Conservation (phyloP, 2,113 vertebrate species). For the Atherinomorus stipes region DNA sequence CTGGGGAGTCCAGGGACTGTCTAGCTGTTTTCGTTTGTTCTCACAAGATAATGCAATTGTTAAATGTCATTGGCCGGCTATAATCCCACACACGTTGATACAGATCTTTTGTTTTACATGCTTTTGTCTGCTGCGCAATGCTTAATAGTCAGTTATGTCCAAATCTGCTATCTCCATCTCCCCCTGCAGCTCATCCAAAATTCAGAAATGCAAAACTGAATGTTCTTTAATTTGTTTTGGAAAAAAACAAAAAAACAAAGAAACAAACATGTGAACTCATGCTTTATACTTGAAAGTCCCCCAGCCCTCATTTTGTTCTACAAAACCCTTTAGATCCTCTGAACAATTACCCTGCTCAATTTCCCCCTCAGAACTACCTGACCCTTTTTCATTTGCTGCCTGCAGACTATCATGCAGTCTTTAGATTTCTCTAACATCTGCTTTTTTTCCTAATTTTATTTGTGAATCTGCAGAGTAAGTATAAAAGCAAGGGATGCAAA, state of each 20-base stretch:
- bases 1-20: slow-evolving; percentile 22
- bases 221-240: slow-evolving; percentile 28
- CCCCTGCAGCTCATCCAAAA: slow-evolving; percentile 12
- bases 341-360: slow-evolving; percentile 23
- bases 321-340: slow-evolving; percentile 14
- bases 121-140: slow-evolving; percentile 15
- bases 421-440: not conserved
- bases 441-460: not conserved
- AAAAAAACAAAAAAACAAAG: too few species aligned
- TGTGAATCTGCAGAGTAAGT: not conserved
- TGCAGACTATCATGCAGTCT: slow-evolving; percentile 3
- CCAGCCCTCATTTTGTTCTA: slow-evolving; percentile 8
- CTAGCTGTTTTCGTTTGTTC: slow-evolving; percentile 34
- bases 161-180: slow-evolving; percentile 15
- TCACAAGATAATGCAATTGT: slow-evolving; percentile 39
- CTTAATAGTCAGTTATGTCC: slow-evolving; percentile 22
- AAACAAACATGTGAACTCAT: slow-evolving; percentile 7
- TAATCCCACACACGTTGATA: slow-evolving; percentile 14
- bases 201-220: slow-evolving; percentile 8
- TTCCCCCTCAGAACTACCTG: not conserved
- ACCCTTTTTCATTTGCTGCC: slow-evolving; percentile 9
- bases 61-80: not conserved
- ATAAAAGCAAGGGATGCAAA: not conserved
- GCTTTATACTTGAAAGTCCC: slow-evolving; percentile 21
- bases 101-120: slow-evolving; percentile 22